Conservation (phyloP, 2,888 invertebrate genomes). For the Thysanoteuthis rhombus region DNA sequence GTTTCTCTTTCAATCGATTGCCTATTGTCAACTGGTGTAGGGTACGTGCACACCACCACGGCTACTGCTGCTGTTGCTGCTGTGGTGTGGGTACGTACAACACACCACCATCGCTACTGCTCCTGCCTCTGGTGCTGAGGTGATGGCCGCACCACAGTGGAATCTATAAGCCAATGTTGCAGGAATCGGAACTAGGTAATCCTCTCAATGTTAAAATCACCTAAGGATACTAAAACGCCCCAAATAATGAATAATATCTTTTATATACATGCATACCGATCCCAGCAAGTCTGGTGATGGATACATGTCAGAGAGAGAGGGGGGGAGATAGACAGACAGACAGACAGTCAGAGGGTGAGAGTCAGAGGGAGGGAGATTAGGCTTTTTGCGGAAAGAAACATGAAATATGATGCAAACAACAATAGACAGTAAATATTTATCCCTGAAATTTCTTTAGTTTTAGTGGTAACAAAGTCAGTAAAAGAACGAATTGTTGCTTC, state of each 20-base stretch:
- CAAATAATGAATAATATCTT: background rate
- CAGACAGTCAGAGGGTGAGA: no score
- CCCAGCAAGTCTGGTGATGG: no score
- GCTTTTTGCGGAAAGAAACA: no score
- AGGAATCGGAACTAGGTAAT: background rate
- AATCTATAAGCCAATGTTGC: background rate
- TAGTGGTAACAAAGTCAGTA: no score
- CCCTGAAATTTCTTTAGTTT: no score
- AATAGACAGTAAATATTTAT: no score
- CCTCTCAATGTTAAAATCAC: background rate
- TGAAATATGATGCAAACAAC: no score
- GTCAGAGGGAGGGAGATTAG: no score
- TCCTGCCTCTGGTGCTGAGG: background rate
- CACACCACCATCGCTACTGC: background rate
- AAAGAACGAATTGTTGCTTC: no score
- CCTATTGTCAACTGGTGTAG: background rate
- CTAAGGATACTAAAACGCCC: background rate
- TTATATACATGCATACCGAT: no score
- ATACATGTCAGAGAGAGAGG: no score
- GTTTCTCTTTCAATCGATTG: background rate
- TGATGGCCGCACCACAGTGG: background rate
- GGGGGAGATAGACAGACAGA: no score
- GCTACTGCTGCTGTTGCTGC: background rate
- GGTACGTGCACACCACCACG: background rate
- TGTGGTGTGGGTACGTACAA: background rate